These are phyloP conservation scores for Mastomys natalensis DNA, from an alignment of 2,113 vertebrate species.

Conservation along the genomic window DNA sequence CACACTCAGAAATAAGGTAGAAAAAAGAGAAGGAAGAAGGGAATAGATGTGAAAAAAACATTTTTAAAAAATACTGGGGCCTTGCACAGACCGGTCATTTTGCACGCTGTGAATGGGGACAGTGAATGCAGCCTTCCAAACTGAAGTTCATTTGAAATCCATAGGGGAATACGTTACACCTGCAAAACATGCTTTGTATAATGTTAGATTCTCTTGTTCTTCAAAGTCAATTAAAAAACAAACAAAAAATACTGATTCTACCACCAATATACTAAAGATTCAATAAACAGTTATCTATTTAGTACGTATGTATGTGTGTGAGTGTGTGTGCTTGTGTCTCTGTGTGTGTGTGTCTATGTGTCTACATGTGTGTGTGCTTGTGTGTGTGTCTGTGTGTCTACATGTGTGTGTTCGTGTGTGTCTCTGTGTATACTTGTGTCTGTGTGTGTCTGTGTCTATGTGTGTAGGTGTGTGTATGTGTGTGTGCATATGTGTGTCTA, in stretches of 20 bases:
- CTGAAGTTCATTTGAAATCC: slow-evolving; percentile 2
- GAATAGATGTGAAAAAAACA: background rate
- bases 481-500: background rate
- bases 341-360: background rate
- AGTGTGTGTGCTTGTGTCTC: background rate
- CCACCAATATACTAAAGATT: background rate
- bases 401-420: no score
- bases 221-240: slow-evolving; percentile 2
- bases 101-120: background rate
- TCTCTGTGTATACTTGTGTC: no score
- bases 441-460: no score
- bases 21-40: background rate
- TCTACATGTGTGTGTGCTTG: background rate
- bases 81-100: background rate
- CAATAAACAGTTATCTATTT: background rate
- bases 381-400: background rate
- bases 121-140: background rate
- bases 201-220: background rate
- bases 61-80: background rate
- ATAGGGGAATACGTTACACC: background rate
- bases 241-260: slow-evolving; percentile 8
- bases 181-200: background rate
- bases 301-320: background rate
- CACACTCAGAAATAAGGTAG: background rate
- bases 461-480: no score